Conservation (phyloP, 2,888 invertebrate genomes). For the Quadroppia sp. region DNA sequence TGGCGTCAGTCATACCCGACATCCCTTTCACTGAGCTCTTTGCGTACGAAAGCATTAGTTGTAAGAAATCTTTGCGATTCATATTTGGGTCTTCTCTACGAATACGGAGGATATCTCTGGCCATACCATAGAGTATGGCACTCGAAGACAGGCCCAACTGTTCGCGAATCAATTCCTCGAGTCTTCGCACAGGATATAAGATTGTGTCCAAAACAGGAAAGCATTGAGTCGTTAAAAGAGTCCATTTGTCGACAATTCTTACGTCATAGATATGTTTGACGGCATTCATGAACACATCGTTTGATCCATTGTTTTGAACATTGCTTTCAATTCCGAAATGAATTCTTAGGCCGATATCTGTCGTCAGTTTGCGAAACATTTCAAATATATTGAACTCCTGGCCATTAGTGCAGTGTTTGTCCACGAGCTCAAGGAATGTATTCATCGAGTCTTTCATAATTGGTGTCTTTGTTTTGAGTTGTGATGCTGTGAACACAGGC, state of each 20-base stretch:
- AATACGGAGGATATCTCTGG: not conserved
- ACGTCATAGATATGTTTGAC: conserved; percentile 33
- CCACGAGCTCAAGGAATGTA: conserved; percentile 38
- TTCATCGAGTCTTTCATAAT: conserved; percentile 41
- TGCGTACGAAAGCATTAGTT: conserved; percentile 39
- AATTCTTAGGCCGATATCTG: conserved; percentile 45
- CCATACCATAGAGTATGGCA: not conserved
- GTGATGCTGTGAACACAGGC: conserved; percentile 46
- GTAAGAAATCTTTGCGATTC: conserved; percentile 39
- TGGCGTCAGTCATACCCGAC: not conserved
- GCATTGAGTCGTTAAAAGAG: not conserved
- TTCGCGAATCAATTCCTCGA: not conserved
- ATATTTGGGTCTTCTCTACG: not conserved
- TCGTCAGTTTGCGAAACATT: conserved; percentile 44
- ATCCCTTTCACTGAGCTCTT: conserved; percentile 17
- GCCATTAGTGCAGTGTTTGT: conserved; percentile 1
- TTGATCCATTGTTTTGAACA: conserved; percentile 44
- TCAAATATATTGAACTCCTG: conserved; percentile 46
- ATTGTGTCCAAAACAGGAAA: conserved; percentile 40
- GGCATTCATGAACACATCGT: conserved; percentile 42
- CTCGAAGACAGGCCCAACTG: not conserved
- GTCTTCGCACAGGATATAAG: conserved; percentile 34
- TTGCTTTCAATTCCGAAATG: conserved; percentile 46
- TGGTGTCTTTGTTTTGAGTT: conserved; percentile 45
- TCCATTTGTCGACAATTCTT: not conserved